Percentiles rank a stretch among this genome's conserved stretches.
Conservation (phyloP, 2,797 vertebrate species). For the Tamandua tetradactyla region DNA sequence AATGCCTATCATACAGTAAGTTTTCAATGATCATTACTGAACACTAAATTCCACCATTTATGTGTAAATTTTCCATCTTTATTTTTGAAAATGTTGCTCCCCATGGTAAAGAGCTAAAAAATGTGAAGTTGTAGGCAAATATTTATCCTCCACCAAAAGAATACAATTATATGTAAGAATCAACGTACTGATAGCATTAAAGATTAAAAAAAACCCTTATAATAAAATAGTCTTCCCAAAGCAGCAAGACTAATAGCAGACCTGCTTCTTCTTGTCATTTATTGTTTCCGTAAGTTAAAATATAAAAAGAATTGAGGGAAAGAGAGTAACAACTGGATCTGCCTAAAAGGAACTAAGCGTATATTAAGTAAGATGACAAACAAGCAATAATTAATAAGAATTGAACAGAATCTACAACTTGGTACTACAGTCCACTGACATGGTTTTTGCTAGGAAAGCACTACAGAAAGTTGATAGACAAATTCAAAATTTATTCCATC, state of each 20-base stretch:
- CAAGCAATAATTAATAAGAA: not conserved
- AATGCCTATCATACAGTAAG: not conserved
- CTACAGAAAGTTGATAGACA: slow-evolving; percentile 20
- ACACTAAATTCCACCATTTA: not conserved
- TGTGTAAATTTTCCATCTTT: not conserved
- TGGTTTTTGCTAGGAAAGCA: not conserved
- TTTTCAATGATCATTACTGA: not conserved
- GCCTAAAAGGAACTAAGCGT: slow-evolving; percentile 18
- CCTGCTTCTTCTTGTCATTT: not conserved
- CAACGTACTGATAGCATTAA: not conserved
- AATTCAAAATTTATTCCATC: slow-evolving; percentile 25
- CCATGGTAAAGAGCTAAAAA: not conserved
- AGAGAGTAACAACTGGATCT: not conserved
- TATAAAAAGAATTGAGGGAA: not conserved
- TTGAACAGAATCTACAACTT: not conserved
- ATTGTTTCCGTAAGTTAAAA: slow-evolving; percentile 46
- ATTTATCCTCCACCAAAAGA: not conserved
- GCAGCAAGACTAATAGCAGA: not conserved
- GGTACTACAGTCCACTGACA: not conserved
- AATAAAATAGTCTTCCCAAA: not conserved
- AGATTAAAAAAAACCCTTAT: not conserved
- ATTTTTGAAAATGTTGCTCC: not conserved
- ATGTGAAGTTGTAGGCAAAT: not conserved
- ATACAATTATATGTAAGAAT: not conserved
- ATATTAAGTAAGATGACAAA: not conserved